Conservation (phyloP, 2,888 invertebrate genomes). For the Fragum fragum region DNA sequence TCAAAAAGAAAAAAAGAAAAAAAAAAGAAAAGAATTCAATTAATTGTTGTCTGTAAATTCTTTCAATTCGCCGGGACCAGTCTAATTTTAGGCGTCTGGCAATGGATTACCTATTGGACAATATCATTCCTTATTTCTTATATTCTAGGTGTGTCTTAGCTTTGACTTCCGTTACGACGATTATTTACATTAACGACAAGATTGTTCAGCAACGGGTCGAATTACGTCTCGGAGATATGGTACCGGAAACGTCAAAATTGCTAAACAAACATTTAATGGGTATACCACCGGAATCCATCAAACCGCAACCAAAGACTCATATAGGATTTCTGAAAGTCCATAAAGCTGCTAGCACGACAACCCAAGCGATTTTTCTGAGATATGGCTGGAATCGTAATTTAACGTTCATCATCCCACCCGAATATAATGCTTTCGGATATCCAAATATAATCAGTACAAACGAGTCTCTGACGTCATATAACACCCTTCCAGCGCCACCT, state of each 20-base stretch:
- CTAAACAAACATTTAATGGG: neutral
- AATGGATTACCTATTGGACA: too few relatives aligned
- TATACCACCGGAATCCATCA: neutral
- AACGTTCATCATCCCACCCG: slow-evolving; percentile 62
- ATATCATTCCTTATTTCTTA: too few relatives aligned
- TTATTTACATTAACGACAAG: slow-evolving; percentile 14
- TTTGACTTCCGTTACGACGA: slow-evolving; percentile 11
- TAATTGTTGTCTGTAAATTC: too few relatives aligned
- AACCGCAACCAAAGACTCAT: slow-evolving; percentile 29
- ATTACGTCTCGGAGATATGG: neutral
- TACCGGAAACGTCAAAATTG: neutral
- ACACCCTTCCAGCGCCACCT: slow-evolving; percentile 51
- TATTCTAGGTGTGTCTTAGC: slow-evolving; percentile 5
- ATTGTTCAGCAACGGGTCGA: slow-evolving; percentile 16
- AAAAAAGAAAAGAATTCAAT: too few relatives aligned
- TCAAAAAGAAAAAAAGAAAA: too few relatives aligned
- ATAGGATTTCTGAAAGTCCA: slow-evolving; percentile 66
- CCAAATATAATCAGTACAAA: slow-evolving; percentile 65
- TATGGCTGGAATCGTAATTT: slow-evolving; percentile 62
- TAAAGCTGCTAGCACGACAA: slow-evolving; percentile 67
- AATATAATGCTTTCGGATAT: slow-evolving; percentile 56
- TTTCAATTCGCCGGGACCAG: too few relatives aligned
- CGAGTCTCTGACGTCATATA: slow-evolving; percentile 58
- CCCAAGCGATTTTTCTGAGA: slow-evolving; percentile 61
- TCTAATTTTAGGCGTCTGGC: too few relatives aligned